Percentiles rank a stretch among this genome's conserved stretches.
phyloP scores from a whole-genome alignment of 2,888 invertebrate species.

The Dolomedes plantarius region DNA sequence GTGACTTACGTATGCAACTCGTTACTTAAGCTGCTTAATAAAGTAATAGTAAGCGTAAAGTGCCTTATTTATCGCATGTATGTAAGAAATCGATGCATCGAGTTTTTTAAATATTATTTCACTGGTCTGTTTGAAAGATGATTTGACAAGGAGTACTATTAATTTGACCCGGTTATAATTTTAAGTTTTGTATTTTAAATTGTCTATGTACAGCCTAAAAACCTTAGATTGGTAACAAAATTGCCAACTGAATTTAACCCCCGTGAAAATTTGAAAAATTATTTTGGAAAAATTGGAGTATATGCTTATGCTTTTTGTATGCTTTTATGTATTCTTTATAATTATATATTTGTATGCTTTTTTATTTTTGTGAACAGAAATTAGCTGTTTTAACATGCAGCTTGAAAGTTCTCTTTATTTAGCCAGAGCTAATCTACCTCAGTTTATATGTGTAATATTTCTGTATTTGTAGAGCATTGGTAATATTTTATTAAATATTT shows the following conservation, averaged over 20 bases:
- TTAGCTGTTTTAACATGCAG: conserved; percentile 1
- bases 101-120: too few relatives aligned
- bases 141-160: too few relatives aligned
- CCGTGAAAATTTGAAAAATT: conserved; percentile 43
- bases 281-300: conserved; percentile 25
- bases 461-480: conserved; percentile 42
- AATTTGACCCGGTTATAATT: neutral
- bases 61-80: too few relatives aligned
- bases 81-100: too few relatives aligned
- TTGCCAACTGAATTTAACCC: conserved; percentile 22
- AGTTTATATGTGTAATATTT: conserved; percentile 46
- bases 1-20: too few relatives aligned
- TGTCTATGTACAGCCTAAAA: neutral
- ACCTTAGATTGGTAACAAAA: neutral
- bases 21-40: too few relatives aligned
- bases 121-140: too few relatives aligned
- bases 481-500: conserved; percentile 64
- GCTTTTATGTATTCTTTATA: conserved; percentile 59
- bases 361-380: neutral
- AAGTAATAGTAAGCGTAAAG: too few relatives aligned
- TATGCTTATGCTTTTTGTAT: conserved; percentile 51
- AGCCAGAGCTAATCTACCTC: conserved; percentile 30
- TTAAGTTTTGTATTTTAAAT: neutral
- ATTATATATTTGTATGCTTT: conserved; percentile 33
- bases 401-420: conserved; percentile 10